Percentiles rank a stretch among this genome's conserved stretches.
Conservation (phyloP, 2,888 invertebrate genomes). For the Nemurella pictetii region DNA sequence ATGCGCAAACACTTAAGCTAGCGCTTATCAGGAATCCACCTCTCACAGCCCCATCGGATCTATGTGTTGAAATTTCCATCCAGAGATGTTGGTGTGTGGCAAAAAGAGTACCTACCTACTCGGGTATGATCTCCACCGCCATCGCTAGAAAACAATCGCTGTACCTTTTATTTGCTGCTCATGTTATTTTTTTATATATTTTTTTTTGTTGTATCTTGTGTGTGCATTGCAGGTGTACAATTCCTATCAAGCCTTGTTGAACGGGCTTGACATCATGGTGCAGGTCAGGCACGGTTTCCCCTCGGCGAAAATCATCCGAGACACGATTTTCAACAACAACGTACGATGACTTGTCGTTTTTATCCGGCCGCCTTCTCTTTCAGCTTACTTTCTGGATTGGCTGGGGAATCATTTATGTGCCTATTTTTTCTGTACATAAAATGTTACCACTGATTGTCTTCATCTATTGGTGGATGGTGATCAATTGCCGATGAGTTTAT, state of each 20-base stretch:
- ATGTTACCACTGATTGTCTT: neutral
- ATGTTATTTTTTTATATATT: constrained; percentile 16
- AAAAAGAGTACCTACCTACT: no score
- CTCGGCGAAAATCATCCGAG: constrained; percentile 39
- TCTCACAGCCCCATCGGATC: no score
- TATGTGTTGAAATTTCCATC: no score
- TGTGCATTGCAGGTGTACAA: constrained; percentile 61
- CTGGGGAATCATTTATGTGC: constrained; percentile 14
- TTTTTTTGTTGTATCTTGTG: neutral
- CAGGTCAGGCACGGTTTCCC: constrained; percentile 66
- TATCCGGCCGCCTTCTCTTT: constrained; percentile 32
- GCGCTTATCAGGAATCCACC: no score
- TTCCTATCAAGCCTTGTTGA: constrained; percentile 66
- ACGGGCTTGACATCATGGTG: constrained; percentile 67
- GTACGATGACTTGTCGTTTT: constrained; percentile 35
- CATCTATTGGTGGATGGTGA: neutral
- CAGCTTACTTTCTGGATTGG: constrained; percentile 35
- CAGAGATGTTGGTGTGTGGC: no score
- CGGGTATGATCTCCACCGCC: no score
- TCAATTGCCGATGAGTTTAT: neutral
- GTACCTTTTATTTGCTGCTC: neutral
- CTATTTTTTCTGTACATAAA: neutral
- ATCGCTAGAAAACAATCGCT: no score
- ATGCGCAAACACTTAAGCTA: no score
- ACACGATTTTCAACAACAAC: constrained; percentile 42